Percentiles rank a stretch among this genome's conserved stretches.
Conservation (phyloP, 2,888 invertebrate genomes). For the Trichopoda pennipes region DNA sequence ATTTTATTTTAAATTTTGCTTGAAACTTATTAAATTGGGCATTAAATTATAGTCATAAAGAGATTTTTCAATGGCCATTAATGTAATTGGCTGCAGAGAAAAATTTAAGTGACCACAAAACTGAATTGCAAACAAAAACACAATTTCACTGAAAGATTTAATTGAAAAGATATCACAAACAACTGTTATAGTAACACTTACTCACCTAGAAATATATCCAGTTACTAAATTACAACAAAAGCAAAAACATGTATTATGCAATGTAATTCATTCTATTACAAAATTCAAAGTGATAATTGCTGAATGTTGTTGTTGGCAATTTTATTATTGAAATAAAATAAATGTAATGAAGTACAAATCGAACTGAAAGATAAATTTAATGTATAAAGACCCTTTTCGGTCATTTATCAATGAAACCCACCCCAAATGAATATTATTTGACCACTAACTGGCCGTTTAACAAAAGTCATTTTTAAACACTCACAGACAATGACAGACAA, state of each 20-base stretch:
- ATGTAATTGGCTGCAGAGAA: slow-evolving; percentile 34
- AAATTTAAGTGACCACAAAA: slow-evolving; percentile 20
- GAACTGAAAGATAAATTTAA: too few relatives aligned
- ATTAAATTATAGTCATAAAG: slow-evolving; percentile 24
- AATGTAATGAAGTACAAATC: not conserved
- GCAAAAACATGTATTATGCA: not conserved
- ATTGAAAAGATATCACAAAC: slow-evolving; percentile 29
- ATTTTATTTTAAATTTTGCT: not conserved
- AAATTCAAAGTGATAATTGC: slow-evolving; percentile 57
- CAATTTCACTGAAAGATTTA: not conserved
- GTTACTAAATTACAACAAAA: not conserved
- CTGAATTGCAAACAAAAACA: slow-evolving; percentile 22
- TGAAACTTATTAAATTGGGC: slow-evolving; percentile 33
- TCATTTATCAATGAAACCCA: slow-evolving; percentile 51
- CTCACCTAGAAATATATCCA: slow-evolving; percentile 33
- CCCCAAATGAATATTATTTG: slow-evolving; percentile 38
- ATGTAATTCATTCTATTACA: slow-evolving; percentile 43
- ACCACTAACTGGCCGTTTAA: slow-evolving; percentile 52
- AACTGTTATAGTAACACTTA: slow-evolving; percentile 59
- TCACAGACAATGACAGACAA: not conserved
- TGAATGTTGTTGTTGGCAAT: slow-evolving; percentile 31
- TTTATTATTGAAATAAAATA: slow-evolving; percentile 33
- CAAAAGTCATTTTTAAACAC: slow-evolving; percentile 22
- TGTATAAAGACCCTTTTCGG: slow-evolving; percentile 13
- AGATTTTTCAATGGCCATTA: slow-evolving; percentile 25